Conservation (phyloP, 2,888 invertebrate species). For the Tiliacea aurago region DNA sequence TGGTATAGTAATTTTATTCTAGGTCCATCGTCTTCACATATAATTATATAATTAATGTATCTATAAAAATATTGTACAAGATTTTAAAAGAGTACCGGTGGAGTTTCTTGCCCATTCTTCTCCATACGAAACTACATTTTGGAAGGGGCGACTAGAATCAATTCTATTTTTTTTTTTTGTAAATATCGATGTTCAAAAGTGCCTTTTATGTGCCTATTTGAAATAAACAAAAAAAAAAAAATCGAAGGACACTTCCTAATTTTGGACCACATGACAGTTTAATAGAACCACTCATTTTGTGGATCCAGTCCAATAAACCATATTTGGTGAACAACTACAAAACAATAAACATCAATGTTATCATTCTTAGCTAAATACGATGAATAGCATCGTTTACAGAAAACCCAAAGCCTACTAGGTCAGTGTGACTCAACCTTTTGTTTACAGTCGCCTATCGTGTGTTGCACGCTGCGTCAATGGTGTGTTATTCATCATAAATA, state of each 20-base stretch:
- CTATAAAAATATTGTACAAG: no score
- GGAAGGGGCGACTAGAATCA: no score
- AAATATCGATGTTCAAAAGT: no score
- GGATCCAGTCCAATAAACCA: slow-evolving; percentile 18
- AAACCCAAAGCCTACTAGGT: slow-evolving; percentile 68
- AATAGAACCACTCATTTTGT: slow-evolving; percentile 1
- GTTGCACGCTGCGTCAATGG: slow-evolving; percentile 64
- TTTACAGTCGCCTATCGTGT: slow-evolving; percentile 70
- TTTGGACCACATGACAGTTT: slow-evolving; percentile 6
- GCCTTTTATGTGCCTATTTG: no score
- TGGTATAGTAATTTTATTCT: no score
- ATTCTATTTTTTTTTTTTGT: no score
- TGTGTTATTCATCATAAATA: slow-evolving; percentile 63
- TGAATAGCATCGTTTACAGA: slow-evolving; percentile 65
- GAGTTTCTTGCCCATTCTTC: no score
- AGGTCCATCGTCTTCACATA: no score
- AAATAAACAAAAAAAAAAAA: no score
- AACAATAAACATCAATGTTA: slow-evolving; percentile 58
- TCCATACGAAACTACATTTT: no score
- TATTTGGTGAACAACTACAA: slow-evolving; percentile 46
- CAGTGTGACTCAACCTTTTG: slow-evolving; percentile 77
- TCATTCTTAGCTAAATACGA: slow-evolving; percentile 61
- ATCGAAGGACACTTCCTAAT: neutral
- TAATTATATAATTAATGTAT: no score
- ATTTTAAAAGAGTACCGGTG: no score